Base-by-base conservation (phyloP, 2,888 invertebrate genomes). In the Sphecodes monilicornis region DNA sequence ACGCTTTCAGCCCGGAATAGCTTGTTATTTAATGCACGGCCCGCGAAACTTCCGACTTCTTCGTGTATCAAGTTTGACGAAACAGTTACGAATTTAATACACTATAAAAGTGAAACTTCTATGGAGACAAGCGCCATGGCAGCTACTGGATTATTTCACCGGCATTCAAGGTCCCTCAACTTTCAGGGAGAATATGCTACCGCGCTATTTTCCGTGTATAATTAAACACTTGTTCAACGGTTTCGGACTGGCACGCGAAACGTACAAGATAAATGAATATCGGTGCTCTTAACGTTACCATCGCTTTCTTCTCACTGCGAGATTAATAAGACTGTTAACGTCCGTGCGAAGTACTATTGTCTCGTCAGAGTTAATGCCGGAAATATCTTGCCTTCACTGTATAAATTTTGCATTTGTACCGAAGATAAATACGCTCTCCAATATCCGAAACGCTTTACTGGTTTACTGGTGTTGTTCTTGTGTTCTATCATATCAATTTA, bases 41-140 rank as follows among this genome's bases (percentile, higher is more conserved):
- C 64, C 32, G 46, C 43, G 46, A 72, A 80, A 80, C 76, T 71
- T 87, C 70, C 46, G 57, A 50, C 76, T 80, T 87, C 46, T 77
- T 80, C 64, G 71, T 39, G 64, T 39, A 76, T 54, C 60, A 78
- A 86, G 72, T 86, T 87, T 86, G 78, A 85, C 78, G 80, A 71
- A 79, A 85, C 78, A 78, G 78, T 85, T 80, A 13, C 78, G 41
- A 76, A 77, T 85, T 87, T 82, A 78, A 78, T 43, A 64, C 71
- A 54, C 78, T 73, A 66, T 87, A 76, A 82, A 78, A 82, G 64
- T 18, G 69, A 82, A 82, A 76, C 71, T 64, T 68, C 3, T 43
- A 22, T 32, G 18, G 64, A 66, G 29, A 79, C 73, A 66, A 36
- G 41, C 73, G 54, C 43, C 74, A 50, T 18, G 41, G 5, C 43